These are phyloP conservation scores for Melipona bicolor DNA, from an alignment of 2,888 invertebrate genomes.

Conservation along the genomic window DNA sequence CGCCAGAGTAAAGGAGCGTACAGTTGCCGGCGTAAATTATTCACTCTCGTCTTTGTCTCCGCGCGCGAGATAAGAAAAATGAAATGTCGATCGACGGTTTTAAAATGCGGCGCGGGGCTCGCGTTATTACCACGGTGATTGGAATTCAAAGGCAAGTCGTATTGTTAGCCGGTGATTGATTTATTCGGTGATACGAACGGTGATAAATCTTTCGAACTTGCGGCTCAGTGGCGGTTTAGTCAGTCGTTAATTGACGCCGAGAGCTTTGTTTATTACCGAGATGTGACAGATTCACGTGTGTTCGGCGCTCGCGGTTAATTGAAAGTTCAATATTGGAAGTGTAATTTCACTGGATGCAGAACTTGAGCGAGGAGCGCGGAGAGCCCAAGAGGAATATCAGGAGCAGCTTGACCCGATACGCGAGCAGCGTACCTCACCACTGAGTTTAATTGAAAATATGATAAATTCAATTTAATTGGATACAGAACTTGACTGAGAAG, in stretches of 20 bases:
- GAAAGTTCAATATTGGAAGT: no score
- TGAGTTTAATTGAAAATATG: no score
- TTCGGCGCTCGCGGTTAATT: no score
- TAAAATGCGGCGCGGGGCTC: neutral
- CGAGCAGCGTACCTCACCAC: no score
- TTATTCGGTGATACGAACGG: neutral
- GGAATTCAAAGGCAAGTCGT: neutral
- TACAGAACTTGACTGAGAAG: constrained; percentile 39
- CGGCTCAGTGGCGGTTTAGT: neutral
- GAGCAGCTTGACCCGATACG: no score
- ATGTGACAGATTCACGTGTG: neutral
- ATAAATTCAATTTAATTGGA: neutral
- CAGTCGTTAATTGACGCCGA: neutral
- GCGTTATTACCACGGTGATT: neutral
- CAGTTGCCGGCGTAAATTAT: constrained; percentile 37
- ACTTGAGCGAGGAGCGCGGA: no score
- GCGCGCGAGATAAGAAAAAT: constrained; percentile 1
- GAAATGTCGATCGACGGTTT: neutral
- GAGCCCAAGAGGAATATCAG: no score
- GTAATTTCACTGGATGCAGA: no score
- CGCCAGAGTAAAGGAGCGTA: neutral
- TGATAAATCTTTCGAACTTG: neutral
- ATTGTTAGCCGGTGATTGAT: neutral
- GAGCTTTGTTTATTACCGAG: neutral
- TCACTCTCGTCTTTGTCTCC: constrained; percentile 9